phyloP scores from a whole-genome alignment of 2,888 invertebrate species.

The Volucella inflata region DNA sequence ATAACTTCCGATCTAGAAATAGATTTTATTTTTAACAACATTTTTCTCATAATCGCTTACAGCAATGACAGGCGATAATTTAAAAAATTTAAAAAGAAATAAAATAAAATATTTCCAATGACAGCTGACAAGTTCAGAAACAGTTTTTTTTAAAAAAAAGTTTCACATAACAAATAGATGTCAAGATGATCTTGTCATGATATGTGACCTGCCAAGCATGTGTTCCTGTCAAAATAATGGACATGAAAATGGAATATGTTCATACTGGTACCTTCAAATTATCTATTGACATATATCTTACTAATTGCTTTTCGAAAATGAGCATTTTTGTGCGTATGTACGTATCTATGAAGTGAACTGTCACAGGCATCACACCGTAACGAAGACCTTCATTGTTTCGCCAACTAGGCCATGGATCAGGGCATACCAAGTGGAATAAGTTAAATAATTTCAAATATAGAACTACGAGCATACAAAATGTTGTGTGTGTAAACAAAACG shows the following conservation, averaged over 20 bases:
- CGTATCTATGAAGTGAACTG: constrained; percentile 40
- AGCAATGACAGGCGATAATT: not conserved
- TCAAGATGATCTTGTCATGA: constrained; percentile 1
- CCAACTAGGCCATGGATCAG: constrained; percentile 76
- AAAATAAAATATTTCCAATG: not conserved
- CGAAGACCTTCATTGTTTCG: constrained; percentile 72
- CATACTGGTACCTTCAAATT: constrained; percentile 35
- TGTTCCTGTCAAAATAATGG: constrained; percentile 59
- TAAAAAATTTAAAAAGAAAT: not conserved
- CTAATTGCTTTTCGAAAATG: constrained; percentile 61
- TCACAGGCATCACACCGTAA: constrained; percentile 33
- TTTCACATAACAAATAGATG: not conserved
- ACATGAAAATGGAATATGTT: constrained; percentile 28
- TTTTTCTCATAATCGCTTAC: constrained; percentile 5
- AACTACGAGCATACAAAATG: constrained; percentile 56
- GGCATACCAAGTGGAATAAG: constrained; percentile 62
- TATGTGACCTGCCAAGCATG: constrained; percentile 13
- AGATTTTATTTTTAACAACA: not conserved
- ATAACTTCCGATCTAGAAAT: not conserved
- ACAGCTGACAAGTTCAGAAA: constrained; percentile 49
- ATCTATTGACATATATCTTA: constrained; percentile 67
- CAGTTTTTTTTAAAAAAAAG: constrained; percentile 6
- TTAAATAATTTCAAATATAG: constrained; percentile 59
- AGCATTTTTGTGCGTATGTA: constrained; percentile 42
- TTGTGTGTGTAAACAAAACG: constrained; percentile 73